Evolutionary conservation across 2,888 invertebrate genomes (phyloP), one percentile per base, ranked within the genome.

Genomic region (Tiphia femorata): DNA sequence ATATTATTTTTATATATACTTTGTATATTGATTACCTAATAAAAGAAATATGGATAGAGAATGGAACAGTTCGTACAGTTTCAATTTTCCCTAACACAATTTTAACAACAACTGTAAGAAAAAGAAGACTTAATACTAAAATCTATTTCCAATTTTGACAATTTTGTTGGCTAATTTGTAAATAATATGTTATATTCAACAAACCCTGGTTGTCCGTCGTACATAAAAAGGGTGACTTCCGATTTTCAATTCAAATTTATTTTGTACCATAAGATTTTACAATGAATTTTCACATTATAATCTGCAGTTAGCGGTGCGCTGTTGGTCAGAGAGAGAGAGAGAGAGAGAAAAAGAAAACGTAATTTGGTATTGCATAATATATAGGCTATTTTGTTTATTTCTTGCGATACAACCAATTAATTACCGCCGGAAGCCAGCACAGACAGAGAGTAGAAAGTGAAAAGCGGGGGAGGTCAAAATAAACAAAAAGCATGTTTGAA

Each of bases 211-310:
- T n/a, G n/a, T n/a, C n/a, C n/a, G n/a, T n/a, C n/a, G n/a, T n/a
- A n/a, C n/a, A n/a, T n/a, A n/a, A n/a, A n/a, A n/a, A n/a, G n/a
- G n/a, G n/a, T n/a, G n/a, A n/a, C n/a, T n/a, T n/a, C n/a, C 20
- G 50, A 42, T 66, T 70, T 72, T 71, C 59, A 71, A 77, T 75
- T 78, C 60, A 75, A 76, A 79, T 81, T 81, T 81, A 81, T 80
- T 81, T 68, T n/a, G 61, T 76, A 75, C 69, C 71, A 72, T 74
- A 76, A 78, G 70, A 66, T 72, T 67, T 77, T 73, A 79, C 76
- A 81, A 75, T 74, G 67, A 76, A 74, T 75, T 75, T 71, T 55
- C 70, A 61, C 71, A 73, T 71, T 64, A 73, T 51, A 77, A 75
- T 76, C 67, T 78, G 78, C 74, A 70, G 62, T 73, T 75, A 73